phyloP scores from a whole-genome alignment of 2,888 invertebrate species.

The Helicoverpa assulta region DNA sequence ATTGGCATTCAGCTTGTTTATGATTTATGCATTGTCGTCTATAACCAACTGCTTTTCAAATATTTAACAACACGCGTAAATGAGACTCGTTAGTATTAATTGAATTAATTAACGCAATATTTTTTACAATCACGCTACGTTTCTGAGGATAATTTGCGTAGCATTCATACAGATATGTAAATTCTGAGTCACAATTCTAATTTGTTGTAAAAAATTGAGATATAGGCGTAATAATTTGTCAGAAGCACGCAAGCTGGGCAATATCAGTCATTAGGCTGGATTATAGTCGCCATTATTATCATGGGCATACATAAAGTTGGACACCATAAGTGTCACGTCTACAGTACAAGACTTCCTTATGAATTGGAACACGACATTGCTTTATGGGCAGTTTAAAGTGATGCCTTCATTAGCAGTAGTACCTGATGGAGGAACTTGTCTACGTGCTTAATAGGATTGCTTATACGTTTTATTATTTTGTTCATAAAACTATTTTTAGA shows the following conservation, averaged over 20 bases:
- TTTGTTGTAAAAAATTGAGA: conserved; percentile 15
- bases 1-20: conserved; percentile 78
- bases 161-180: conserved; percentile 3
- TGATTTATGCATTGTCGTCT: conserved; percentile 73
- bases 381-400: conserved; percentile 28
- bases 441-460: neutral
- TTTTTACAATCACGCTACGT: conserved; percentile 28
- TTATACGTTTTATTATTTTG: no score
- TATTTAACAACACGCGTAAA: conserved; percentile 54
- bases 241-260: conserved; percentile 30
- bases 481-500: no score
- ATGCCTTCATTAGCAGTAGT: neutral
- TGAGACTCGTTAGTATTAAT: conserved; percentile 38
- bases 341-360: conserved; percentile 50
- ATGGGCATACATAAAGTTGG: conserved; percentile 31
- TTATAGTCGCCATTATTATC: conserved; percentile 27
- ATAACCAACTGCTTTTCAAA: conserved; percentile 69
- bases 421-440: neutral
- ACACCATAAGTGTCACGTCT: conserved; percentile 38
- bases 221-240: conserved; percentile 18
- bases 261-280: conserved; percentile 50
- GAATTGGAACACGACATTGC: conserved; percentile 10
- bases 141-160: conserved; percentile 1
- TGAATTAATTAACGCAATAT: conserved; percentile 48
- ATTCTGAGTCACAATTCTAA: conserved; percentile 19